A percentile compares a stretch with the other conserved stretches of the same genome.
phyloP scores from a whole-genome alignment of 1,140 invertebrate genomes.

The Danaus plexippus region DNA sequence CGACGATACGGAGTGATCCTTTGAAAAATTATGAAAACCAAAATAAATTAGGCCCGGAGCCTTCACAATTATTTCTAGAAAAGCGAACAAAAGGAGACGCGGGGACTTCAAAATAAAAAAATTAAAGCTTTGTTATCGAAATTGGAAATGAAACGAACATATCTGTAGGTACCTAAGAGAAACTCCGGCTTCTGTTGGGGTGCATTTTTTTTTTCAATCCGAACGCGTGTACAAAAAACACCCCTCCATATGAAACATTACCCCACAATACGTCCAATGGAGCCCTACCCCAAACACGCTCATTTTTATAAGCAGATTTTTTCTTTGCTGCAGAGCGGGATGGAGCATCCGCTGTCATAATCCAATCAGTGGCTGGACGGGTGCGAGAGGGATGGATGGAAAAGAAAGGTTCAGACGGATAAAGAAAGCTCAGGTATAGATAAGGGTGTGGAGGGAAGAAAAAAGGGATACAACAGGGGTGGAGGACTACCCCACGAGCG shows the following conservation, averaged over 20 bases:
- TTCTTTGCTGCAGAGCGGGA: constrained; percentile 50
- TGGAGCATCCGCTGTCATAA: constrained; percentile 27
- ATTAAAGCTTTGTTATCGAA: constrained; percentile 63
- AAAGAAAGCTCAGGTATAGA: constrained; percentile 69
- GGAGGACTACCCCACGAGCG: constrained; percentile 35
- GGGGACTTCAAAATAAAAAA: constrained; percentile 22
- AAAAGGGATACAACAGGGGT: constrained; percentile 65
- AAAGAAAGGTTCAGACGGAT: constrained; percentile 64
- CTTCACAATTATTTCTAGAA: constrained; percentile 55
- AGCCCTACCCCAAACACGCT: constrained; percentile 51
- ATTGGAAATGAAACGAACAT: constrained; percentile 63
- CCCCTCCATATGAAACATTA: constrained; percentile 67
- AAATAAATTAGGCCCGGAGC: constrained; percentile 41
- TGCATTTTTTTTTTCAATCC: constrained; percentile 58
- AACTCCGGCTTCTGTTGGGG: constrained; percentile 51
- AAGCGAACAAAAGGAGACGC: constrained; percentile 46
- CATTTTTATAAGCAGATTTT: constrained; percentile 68
- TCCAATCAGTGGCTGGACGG: constrained; percentile 4
- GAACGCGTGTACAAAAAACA: constrained; percentile 59
- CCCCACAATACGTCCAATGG: constrained; percentile 62
- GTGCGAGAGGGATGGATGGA: constrained; percentile 51
- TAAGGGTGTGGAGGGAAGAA: constrained; percentile 67
- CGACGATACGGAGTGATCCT: constrained; percentile 30
- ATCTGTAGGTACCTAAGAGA: constrained; percentile 61
- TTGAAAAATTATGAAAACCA: constrained; percentile 37